Evolutionary conservation across 2,113 vertebrate genomes (phyloP).

Genomic region (Oophaga pumilio): DNA sequence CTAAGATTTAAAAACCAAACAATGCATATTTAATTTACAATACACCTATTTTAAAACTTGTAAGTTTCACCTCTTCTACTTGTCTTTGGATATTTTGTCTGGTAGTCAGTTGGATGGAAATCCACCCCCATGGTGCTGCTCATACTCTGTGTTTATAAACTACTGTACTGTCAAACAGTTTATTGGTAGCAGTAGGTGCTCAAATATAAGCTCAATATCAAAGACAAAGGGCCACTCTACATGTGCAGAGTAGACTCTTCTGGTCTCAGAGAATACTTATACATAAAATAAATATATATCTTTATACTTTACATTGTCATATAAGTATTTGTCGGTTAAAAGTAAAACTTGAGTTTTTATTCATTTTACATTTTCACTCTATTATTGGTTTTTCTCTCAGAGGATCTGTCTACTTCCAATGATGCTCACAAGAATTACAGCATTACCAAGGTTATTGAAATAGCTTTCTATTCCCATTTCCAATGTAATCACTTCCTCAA

Average conservation of each 20-base stretch:
- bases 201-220: background rate
- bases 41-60: no score
- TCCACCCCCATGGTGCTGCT: no score
- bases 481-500: slow-evolving; percentile 33
- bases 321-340: background rate
- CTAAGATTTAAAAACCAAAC: no score
- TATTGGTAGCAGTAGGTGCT: no score
- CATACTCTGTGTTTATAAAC: no score
- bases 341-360: background rate
- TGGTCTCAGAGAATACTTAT: background rate
- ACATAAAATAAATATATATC: background rate
- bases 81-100: no score
- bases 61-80: no score
- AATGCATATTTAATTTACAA: no score
- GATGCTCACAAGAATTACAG: slow-evolving; percentile 31
- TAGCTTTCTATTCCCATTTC: slow-evolving; percentile 33
- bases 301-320: background rate
- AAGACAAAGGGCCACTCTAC: background rate
- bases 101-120: no score
- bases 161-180: no score
- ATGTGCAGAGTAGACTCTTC: background rate
- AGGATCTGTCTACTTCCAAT: slow-evolving; percentile 18
- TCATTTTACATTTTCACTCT: slow-evolving; percentile 4
- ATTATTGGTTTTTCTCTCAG: background rate
- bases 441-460: slow-evolving; percentile 32